These are phyloP conservation scores for Drosophila peninsularis DNA, from an alignment of 2,888 invertebrate species.

Conservation along the genomic window DNA sequence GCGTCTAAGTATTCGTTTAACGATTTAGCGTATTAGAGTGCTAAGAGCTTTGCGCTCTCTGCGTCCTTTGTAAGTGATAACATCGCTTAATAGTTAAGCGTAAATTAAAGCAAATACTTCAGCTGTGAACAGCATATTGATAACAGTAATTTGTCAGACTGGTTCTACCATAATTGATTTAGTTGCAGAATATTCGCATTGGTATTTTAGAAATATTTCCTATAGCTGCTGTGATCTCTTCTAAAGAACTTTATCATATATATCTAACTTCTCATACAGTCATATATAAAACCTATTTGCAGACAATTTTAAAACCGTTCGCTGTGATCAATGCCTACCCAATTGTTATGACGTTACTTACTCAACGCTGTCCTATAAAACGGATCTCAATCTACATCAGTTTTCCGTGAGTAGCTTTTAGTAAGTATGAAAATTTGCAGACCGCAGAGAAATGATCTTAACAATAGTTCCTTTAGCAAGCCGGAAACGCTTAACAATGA, in stretches of 20 bases:
- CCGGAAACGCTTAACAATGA: constrained; percentile 62
- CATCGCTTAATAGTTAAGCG: not conserved
- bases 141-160: not conserved
- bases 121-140: not conserved
- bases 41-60: not conserved
- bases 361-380: constrained; percentile 80
- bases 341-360: constrained; percentile 84
- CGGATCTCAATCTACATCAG: constrained; percentile 80
- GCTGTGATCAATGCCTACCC: constrained; percentile 83
- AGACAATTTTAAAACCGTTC: constrained; percentile 82
- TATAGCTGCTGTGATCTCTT: not conserved
- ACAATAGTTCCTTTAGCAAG: constrained; percentile 48
- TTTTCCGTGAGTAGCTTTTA: constrained; percentile 81
- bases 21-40: not conserved
- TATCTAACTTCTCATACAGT: not conserved
- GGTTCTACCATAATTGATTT: not conserved
- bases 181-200: not conserved
- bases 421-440: constrained; percentile 62
- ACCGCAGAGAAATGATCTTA: not conserved
- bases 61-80: not conserved
- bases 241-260: too few species aligned
- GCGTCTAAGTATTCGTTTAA: not conserved
- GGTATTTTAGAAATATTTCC: not conserved
- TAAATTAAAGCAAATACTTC: not conserved
- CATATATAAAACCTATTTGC: not conserved